Evolutionary conservation across 2,113 vertebrate genomes (phyloP).

Genomic region (Micronycteris hirsuta): DNA sequence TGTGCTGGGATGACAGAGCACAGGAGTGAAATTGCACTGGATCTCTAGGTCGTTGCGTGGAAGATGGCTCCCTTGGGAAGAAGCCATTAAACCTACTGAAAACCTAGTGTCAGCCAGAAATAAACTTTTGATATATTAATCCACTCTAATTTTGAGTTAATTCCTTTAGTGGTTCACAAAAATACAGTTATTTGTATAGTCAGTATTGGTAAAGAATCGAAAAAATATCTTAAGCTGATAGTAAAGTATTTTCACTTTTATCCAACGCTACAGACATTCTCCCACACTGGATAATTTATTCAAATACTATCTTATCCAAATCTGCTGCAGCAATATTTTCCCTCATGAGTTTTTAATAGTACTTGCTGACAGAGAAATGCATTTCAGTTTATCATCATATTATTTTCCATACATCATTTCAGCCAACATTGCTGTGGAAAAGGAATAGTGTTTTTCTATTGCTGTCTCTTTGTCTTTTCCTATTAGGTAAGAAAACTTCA

Average conservation of each 20-base stretch:
- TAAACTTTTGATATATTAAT: not conserved
- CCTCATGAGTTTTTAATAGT: not conserved
- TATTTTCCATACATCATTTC: conserved; percentile 6
- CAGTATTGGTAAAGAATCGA: conserved; percentile 13
- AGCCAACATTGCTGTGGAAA: not conserved
- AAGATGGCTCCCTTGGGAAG: not conserved
- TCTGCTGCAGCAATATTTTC: not conserved
- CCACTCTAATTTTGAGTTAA: not conserved
- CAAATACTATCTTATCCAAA: not conserved
- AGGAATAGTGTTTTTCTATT: not conserved
- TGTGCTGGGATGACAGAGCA: not conserved
- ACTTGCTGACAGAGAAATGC: not conserved
- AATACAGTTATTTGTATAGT: not conserved
- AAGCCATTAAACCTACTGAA: not conserved
- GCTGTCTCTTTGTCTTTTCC: not conserved
- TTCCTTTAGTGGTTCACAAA: not conserved
- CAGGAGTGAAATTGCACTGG: not conserved
- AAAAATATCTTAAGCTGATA: not conserved
- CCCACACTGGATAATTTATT: conserved; percentile 17
- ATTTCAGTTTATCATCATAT: conserved; percentile 13
- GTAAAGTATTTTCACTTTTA: not conserved
- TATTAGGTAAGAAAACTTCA: not conserved
- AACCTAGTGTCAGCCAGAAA: not conserved
- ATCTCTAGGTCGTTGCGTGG: not conserved
- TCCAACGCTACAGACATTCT: not conserved